phyloP scores from a whole-genome alignment of 2,113 vertebrate species.

The Donacobius atricapilla region DNA sequence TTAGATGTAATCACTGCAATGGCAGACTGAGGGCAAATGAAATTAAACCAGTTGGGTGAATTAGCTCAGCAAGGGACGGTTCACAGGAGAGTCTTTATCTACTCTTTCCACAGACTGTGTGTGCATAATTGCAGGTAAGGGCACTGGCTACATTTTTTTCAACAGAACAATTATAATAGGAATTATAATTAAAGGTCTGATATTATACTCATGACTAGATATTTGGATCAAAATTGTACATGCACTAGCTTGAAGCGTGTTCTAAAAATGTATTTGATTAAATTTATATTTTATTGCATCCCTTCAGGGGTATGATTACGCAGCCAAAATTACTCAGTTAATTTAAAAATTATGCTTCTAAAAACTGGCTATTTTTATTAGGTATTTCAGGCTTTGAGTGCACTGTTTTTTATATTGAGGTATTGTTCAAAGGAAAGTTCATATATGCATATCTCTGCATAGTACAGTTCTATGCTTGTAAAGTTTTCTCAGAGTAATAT shows the following conservation, averaged over 20 bases:
- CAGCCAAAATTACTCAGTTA: slow-evolving; percentile 51
- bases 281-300: slow-evolving; percentile 47
- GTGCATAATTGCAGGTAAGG: slow-evolving; percentile 28
- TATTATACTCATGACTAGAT: slow-evolving; percentile 51
- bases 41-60: slow-evolving; percentile 51
- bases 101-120: background rate
- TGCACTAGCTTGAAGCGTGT: background rate
- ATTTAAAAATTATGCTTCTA: slow-evolving; percentile 56
- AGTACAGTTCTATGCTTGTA: background rate
- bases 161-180: slow-evolving; percentile 44
- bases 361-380: slow-evolving; percentile 34
- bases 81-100: slow-evolving; percentile 55
- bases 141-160: slow-evolving; percentile 43
- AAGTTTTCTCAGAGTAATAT: background rate
- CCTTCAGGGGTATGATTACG: slow-evolving; percentile 39
- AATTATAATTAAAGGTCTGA: slow-evolving; percentile 55
- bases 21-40: slow-evolving; percentile 18
- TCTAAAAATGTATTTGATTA: slow-evolving; percentile 44
- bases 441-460: background rate
- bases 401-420: background rate
- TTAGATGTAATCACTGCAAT: slow-evolving; percentile 10
- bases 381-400: background rate
- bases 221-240: slow-evolving; percentile 55
- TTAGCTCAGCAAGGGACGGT: slow-evolving; percentile 20
- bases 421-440: background rate